Evolutionary conservation across 1,140 invertebrate genomes (phyloP), one percentile per base, ranked within the genome.

Genomic region (Lineus longissimus): DNA sequence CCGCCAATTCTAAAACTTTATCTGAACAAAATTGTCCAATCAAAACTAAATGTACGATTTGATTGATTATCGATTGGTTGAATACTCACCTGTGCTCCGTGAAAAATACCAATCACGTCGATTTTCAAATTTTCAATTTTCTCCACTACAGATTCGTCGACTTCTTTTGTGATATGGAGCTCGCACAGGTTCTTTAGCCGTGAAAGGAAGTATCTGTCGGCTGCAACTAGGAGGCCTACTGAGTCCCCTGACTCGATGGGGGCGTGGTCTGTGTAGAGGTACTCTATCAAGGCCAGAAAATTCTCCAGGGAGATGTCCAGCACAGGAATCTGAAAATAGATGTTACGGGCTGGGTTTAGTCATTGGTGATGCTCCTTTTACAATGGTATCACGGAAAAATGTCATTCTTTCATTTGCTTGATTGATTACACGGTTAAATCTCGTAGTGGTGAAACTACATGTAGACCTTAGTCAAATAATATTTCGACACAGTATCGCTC

Each of bases 191-290:
- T 76, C 13, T 73, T 59, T 0, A 79, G 66, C 23, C 77, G 64
- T 15, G 63, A 57, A 41, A 70, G 64, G 54, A 67, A 62, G 62
- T 77, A 77, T 68, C 76, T 70, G 59, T 79, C 74, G 9, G 76
- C 72, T 2, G 76, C 55, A 6, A 71, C 61, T 40, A 79, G 25
- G 6, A 79, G 69, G 27, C 70, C 73, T 15, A 79, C 68, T 1
- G 72, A 66, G 41, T 76, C 73, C 17, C 61, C 67, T 1, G 75
- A 72, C 31, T 76, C 72, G 13, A 79, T 73, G 6, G 76, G 77
- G 4, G 76, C 71, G 31, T 79, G 77, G 54, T 77, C 77, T 2
- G 77, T 76, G 66, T 79, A 79, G 11, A 79, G 63, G 54, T 76
- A 79, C 56, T 79, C 76, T 36, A 77, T 55, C 17, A 79, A 57